Conservation (phyloP, 1,140 invertebrate genomes). For the Euglossa dilemma region DNA sequence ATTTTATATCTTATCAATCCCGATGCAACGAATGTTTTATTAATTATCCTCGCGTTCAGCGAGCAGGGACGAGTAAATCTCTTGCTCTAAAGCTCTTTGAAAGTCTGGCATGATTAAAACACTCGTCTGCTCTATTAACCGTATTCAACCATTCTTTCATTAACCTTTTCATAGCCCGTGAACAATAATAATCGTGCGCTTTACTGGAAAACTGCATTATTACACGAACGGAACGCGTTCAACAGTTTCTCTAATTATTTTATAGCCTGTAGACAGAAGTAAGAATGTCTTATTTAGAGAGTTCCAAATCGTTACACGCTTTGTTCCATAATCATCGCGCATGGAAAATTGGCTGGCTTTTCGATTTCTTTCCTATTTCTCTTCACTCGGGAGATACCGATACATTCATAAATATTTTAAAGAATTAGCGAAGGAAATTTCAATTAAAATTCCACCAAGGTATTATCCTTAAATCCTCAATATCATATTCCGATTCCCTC, state of each 20-base stretch:
- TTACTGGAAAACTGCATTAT: not conserved
- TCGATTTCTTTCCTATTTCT: not conserved
- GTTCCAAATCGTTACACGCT: not conserved
- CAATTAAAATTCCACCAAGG: not conserved
- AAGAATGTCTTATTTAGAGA: not conserved
- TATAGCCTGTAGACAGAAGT: too few species aligned
- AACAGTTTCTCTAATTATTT: constrained; percentile 15
- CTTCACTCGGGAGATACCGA: not conserved
- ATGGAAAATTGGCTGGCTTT: not conserved
- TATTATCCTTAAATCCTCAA: not conserved
- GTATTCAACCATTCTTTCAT: not conserved
- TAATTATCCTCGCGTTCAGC: constrained; percentile 10
- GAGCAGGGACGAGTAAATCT: not conserved
- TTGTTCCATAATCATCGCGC: not conserved
- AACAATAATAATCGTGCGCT: not conserved
- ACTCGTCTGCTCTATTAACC: not conserved
- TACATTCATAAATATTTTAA: not conserved
- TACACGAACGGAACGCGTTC: too few species aligned
- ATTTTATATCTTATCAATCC: not conserved
- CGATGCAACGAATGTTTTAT: not conserved
- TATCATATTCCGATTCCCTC: not conserved
- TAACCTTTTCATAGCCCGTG: not conserved
- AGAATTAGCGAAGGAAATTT: not conserved
- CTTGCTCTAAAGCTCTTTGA: not conserved
- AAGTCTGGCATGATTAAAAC: not conserved